Percentiles rank a stretch among this genome's conserved stretches.
These are phyloP conservation scores for Ennomos quercinarius DNA, from an alignment of 2,888 invertebrate genomes.

Conservation along the genomic window DNA sequence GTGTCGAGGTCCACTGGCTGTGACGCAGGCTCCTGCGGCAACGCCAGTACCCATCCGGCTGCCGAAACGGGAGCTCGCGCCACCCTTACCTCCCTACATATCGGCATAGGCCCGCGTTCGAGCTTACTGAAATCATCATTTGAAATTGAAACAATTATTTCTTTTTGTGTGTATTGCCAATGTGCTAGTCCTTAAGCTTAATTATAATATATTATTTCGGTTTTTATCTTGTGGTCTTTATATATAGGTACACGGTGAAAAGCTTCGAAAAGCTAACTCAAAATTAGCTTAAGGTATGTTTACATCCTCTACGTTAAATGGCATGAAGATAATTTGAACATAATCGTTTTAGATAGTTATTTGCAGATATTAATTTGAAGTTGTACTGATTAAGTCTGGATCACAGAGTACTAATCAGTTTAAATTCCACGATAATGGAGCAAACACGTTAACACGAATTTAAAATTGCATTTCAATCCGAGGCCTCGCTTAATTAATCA, in stretches of 20 bases:
- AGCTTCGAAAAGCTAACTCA: background rate
- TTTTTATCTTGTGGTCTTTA: slow-evolving; percentile 18
- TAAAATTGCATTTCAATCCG: background rate
- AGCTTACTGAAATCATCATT: slow-evolving; percentile 36
- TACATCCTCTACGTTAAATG: too few species aligned
- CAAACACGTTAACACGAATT: too few species aligned
- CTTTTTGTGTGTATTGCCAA: slow-evolving; percentile 36
- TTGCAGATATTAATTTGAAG: too few species aligned
- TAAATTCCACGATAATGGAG: too few species aligned
- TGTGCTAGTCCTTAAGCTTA: slow-evolving; percentile 32
- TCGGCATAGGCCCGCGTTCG: slow-evolving; percentile 46
- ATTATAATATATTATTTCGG: slow-evolving; percentile 14
- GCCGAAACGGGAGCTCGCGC: slow-evolving; percentile 62
- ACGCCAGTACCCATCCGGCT: slow-evolving; percentile 71
- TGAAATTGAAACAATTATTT: slow-evolving; percentile 39
- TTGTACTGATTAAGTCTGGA: too few species aligned
- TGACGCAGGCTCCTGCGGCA: slow-evolving; percentile 83
- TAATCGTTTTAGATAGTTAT: too few species aligned
- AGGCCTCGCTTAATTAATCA: background rate
- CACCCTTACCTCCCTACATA: slow-evolving; percentile 30
- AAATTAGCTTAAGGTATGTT: too few species aligned
- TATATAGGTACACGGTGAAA: slow-evolving; percentile 22
- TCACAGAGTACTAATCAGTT: too few species aligned
- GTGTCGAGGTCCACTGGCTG: slow-evolving; percentile 75
- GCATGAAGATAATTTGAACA: too few species aligned